Evolutionary conservation across 2,888 invertebrate species (phyloP), one percentile per base, ranked within the genome.

Genomic region (Leptinotarsa rubiginosa): DNA sequence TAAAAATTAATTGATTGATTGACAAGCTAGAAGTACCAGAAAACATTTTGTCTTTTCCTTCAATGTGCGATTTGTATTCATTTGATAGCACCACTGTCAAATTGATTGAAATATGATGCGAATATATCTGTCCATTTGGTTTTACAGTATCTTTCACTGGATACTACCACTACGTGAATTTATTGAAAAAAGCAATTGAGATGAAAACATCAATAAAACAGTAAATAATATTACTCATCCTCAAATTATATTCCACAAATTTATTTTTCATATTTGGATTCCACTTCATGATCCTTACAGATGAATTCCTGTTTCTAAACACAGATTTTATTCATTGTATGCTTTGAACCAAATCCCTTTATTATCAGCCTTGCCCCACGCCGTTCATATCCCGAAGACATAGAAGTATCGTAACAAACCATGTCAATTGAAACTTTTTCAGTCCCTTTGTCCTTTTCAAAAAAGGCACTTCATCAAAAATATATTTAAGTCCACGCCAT

Each of bases 381-480:
- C 68, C 31, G 56, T n/a, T 68, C 41, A 2, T n/a, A 54, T 41
- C 52, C 7, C 54, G 31, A 49, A 41, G 62, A 62, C 62, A 16
- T 31, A 71, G 68, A 71, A 73, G 62, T 71, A 73, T 75, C 73
- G 75, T 75, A 72, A 59, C 56, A 25, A 66, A 65, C 73, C 70
- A 47, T 69, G 50, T 71, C 65, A 76, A 69, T 74, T 70, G 47
- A 65, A 50, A 31, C 56, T 69, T 65, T 59, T 69, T 50, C n/a
- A n/a, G 66, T 22, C 62, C 74, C 69, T 69, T 76, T 76, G 76
- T 76, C 70, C 25, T 20, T 67, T 65, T 70, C 64, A 71, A 66
- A 65, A 56, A 25, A 73, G 68, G 70, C 78, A 81, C 77, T 79
- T 79, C 80, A 81, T 81, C 80, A 81, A 79, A 77, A 78, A 78